These are phyloP conservation scores for Spongilla lacustris DNA, from an alignment of 37 sponge, comb jelly and placozoan species.

Conservation along the genomic window DNA sequence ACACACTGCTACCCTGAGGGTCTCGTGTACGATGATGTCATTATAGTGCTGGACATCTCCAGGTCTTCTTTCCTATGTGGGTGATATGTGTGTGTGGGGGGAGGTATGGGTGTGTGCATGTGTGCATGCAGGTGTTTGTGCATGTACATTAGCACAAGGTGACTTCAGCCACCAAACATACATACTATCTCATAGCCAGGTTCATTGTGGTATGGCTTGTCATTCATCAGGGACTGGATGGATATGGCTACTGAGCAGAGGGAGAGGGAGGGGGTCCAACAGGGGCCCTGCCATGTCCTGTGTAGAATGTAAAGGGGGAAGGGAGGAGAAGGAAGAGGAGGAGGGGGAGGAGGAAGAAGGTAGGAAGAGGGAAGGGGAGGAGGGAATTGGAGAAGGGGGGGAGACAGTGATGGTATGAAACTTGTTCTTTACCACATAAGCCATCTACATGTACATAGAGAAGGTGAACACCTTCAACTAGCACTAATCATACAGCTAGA, in stretches of 20 bases:
- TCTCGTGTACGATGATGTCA: slow-evolving; percentile 76
- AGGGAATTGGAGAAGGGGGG: background rate
- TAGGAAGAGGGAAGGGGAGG: too few species aligned
- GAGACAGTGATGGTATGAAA: too few species aligned
- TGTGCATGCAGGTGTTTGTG: too few species aligned
- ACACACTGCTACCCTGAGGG: slow-evolving; percentile 87
- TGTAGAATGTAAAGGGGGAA: background rate
- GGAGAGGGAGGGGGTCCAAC: slow-evolving; percentile 33
- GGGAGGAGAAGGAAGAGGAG: background rate
- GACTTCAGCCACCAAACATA: too few species aligned
- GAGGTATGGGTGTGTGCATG: too few species aligned
- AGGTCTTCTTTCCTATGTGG: slow-evolving; percentile 46
- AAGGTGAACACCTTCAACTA: too few species aligned
- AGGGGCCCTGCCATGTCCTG: slow-evolving; percentile 55
- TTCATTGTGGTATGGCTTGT: slow-evolving; percentile 92
- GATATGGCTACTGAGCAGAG: slow-evolving; percentile 77
- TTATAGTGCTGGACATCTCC: slow-evolving; percentile 85
- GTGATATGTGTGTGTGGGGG: slow-evolving; percentile 6
- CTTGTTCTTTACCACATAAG: too few species aligned
- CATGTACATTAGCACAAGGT: too few species aligned
- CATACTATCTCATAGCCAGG: slow-evolving; percentile 72
- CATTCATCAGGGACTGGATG: slow-evolving; percentile 85
- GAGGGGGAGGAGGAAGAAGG: background rate
- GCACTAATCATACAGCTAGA: too few species aligned
- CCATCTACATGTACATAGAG: too few species aligned